Evolutionary conservation across 2,797 vertebrate species (phyloP).

Genomic region (Babyrousa celebensis): DNA sequence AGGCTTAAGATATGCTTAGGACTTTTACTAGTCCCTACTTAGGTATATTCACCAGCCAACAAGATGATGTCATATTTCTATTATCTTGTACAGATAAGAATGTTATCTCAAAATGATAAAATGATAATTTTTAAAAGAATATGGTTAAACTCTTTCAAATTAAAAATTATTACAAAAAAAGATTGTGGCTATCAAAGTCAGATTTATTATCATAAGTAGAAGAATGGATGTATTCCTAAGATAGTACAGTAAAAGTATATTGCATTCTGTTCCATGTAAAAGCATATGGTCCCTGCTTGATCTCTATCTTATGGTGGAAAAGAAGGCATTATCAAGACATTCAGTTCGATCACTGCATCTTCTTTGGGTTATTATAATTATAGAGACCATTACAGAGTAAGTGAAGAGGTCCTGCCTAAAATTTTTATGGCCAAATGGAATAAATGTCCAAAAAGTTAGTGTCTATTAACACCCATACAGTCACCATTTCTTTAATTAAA

Average conservation of each 20-base stretch:
- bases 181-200: neutral
- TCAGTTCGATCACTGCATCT: neutral
- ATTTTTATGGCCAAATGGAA: neutral
- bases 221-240: neutral
- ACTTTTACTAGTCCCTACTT: neutral
- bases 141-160: neutral
- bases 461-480: neutral
- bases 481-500: neutral
- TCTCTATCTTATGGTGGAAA: neutral
- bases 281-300: neutral
- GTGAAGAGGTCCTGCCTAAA: neutral
- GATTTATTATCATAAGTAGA: neutral
- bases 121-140: neutral
- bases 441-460: neutral
- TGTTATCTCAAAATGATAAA: neutral
- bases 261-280: neutral
- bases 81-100: neutral
- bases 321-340: neutral
- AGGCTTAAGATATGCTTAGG: neutral
- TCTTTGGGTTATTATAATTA: neutral
- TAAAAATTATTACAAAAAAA: neutral
- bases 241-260: neutral
- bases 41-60: neutral
- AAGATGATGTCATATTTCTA: neutral
- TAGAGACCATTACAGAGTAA: neutral